Base-by-base conservation (phyloP, 2,797 vertebrate species). In the Sandelia bainsii region DNA sequence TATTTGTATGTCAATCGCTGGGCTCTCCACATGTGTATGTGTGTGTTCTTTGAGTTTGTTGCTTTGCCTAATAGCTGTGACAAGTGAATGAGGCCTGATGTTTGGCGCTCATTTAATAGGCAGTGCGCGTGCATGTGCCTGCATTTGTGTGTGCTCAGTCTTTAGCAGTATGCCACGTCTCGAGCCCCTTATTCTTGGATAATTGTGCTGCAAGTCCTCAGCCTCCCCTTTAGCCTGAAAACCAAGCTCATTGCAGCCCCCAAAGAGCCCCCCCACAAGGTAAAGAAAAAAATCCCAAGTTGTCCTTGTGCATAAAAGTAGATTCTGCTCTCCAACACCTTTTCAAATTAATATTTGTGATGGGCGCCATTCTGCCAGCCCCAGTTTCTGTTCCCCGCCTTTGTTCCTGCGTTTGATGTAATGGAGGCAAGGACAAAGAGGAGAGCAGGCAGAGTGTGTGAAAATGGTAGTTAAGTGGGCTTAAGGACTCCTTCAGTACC, bases 341-440 rank as follows among this genome's bases (percentile, higher is more conserved):
- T 99, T 99, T 99, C 97, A 99, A 98, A 99, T 99, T 98, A 99
- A 99, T 99, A 99, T 99, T 99, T 99, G 97, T 97, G 97, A 98
- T 99, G 97, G 96, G 95, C 96, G 89, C 96, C 97, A 97, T 99
- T 99, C 97, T 97, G 96, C 95, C 94, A 96, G 95, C 94, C 96
- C 94, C 90, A 97, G 98, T 97, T 98, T 98, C 97, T 98, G 96
- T 98, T 98, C 97, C 96, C 96, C 89, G 95, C 95, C 96, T 99
- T 99, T 99, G 97, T 99, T 98, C 96, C 95, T 96, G 95, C 97
- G 97, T 99, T 99, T 99, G 97, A 99, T 99, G 98, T 99, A 99
- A 99, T 99, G 97, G 98, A 99, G 97, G 97, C 96, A 96, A 97
- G 96, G 96, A 99, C 98, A 99, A 99, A 99, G 97, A 97, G 95